phyloP scores from a whole-genome alignment of 2,113 vertebrate species.

The Hippocampus barbouri region DNA sequence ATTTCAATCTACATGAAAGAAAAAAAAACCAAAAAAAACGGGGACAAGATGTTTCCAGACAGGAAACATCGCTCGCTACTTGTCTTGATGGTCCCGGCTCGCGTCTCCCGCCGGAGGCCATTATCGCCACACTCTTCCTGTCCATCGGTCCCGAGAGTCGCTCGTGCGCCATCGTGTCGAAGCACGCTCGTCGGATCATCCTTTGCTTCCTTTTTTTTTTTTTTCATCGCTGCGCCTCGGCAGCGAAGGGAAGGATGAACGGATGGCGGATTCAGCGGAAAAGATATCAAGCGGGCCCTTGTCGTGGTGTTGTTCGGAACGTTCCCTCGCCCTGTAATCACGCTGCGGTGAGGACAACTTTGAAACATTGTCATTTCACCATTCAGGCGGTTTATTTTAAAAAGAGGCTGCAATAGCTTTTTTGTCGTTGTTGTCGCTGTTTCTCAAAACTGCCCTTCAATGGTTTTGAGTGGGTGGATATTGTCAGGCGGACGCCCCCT shows the following conservation, averaged over 20 bases:
- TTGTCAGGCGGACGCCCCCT: background rate
- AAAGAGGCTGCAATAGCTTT: background rate
- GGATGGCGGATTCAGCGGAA: background rate
- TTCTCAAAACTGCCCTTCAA: background rate
- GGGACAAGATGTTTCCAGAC: conserved; percentile 27
- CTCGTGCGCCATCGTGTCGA: conserved; percentile 26
- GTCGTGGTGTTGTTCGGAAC: background rate
- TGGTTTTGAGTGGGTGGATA: background rate
- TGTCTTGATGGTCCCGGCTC: conserved; percentile 37
- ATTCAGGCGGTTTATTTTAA: background rate
- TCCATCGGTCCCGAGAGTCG: conserved; percentile 34
- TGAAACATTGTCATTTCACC: conserved; percentile 3
- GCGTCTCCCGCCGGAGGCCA: conserved; percentile 41
- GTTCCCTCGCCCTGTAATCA: background rate
- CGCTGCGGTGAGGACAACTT: background rate
- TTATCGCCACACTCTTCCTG: conserved; percentile 60
- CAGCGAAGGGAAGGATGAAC: too few species aligned
- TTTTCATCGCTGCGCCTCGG: too few species aligned
- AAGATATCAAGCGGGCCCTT: background rate
- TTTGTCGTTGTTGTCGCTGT: background rate
- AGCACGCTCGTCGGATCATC: conserved; percentile 58
- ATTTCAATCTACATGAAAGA: too few species aligned
- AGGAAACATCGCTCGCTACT: conserved; percentile 43
- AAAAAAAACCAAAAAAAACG: too few species aligned
- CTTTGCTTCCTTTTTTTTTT: conserved; percentile 44